These are phyloP conservation scores for Xestia rhomboidea DNA, from an alignment of 2,888 invertebrate species.

Conservation along the genomic window DNA sequence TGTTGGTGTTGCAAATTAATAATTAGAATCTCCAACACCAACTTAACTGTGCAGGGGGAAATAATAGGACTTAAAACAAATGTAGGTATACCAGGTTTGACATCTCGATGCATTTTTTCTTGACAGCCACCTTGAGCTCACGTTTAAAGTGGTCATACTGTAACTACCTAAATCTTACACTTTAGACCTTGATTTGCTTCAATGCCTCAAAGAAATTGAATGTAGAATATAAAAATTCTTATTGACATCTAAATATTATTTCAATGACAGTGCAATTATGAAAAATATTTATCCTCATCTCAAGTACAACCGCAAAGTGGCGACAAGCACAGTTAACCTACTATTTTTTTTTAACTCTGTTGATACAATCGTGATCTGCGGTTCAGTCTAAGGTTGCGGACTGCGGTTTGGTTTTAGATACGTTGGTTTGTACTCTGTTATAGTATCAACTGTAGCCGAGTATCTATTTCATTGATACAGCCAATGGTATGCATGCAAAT, in stretches of 20 bases:
- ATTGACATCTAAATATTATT: not conserved
- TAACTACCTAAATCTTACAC: not conserved
- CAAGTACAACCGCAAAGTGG: conserved; percentile 27
- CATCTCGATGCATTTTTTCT: too few relatives aligned
- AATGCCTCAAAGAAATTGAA: not conserved
- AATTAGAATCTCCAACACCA: too few relatives aligned
- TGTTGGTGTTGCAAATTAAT: too few relatives aligned
- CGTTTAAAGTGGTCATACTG: too few relatives aligned
- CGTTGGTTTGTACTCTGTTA: not conserved
- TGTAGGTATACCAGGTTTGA: too few relatives aligned
- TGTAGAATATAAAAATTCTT: not conserved
- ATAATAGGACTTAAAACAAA: too few relatives aligned
- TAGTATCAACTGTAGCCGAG: not conserved
- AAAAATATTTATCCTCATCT: conserved; percentile 22
- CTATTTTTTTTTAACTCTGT: conserved; percentile 33
- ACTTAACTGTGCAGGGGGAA: too few relatives aligned
- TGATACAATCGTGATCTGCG: conserved; percentile 37
- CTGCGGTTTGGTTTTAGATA: conserved; percentile 6
- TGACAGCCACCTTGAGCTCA: too few relatives aligned
- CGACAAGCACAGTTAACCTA: conserved; percentile 28
- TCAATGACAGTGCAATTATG: conserved; percentile 15
- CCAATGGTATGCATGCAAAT: not conserved
- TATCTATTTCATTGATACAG: conserved; percentile 39
- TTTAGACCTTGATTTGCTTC: not conserved
- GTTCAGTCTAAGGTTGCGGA: conserved; percentile 46